Base-by-base conservation (phyloP, 2,888 invertebrate genomes). In the Omphaloscelis lunosa region DNA sequence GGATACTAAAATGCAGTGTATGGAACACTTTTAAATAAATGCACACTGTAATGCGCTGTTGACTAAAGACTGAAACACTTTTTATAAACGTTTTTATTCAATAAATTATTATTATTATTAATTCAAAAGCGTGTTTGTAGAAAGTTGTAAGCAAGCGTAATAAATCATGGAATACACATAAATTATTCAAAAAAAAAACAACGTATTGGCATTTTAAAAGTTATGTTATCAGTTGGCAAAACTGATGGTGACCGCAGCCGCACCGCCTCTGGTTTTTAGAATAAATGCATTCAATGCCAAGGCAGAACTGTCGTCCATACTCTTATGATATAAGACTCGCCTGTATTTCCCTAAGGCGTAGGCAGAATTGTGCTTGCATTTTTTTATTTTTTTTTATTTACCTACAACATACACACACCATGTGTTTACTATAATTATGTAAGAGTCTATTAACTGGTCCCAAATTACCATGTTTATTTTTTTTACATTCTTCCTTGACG, bases 181-280 rank as follows among this genome's bases (percentile, higher is more conserved):
- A 27, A 27, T 34, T 11, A 53, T 41, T 29, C 8, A n/a, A 15
- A 63, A 51, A 62, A 12, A 8, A n/a, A n/a, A n/a, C n/a, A n/a
- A n/a, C n/a, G n/a, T n/a, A 15, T 34, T 23, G 12, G 6, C 39
- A 56, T 74, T 62, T 56, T 3, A 41, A 34, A 8, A 29, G 29
- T 70, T 29, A 48, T 48, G 8, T 4, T 34, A 53, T 29, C 7
- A 7, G 39, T n/a, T 29, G 7, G n/a, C 15, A 4, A 69, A 53
- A 45, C 23, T 45, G 15, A n/a, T 69, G 15, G 34, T 29, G 11
- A 56, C 3, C 23, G 12, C 12, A n/a, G 17, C 9, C 2, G n/a
- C n/a, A 48, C 3, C 8, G 23, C 20, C 12, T 61, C 6, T 67
- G 4, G 20, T n/a, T 79, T 67, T 45, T 79, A 2, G 5, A 77